A percentile compares a stretch with the other conserved stretches of the same genome.
Conservation (phyloP, 2,888 invertebrate genomes). For the Dysmachus trigonus region DNA sequence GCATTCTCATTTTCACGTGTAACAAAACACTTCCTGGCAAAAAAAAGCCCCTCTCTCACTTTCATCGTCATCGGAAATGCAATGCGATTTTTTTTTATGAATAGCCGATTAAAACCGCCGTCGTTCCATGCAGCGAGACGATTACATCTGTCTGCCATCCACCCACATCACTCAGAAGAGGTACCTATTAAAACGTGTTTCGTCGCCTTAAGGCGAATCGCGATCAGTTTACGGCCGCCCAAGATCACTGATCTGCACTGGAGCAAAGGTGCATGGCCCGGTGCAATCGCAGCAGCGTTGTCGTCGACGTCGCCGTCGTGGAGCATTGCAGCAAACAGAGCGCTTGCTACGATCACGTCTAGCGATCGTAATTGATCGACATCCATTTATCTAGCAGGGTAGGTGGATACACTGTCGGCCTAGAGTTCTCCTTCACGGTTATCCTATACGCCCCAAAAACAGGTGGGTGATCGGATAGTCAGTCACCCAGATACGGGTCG, state of each 20-base stretch:
- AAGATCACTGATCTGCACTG: constrained; percentile 14
- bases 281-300: background rate
- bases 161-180: constrained; percentile 3
- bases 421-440: background rate
- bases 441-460: background rate
- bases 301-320: too few relatives aligned
- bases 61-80: constrained; percentile 9
- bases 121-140: background rate
- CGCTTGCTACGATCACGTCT: background rate
- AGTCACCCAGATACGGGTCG: background rate
- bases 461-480: constrained; percentile 9
- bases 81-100: background rate
- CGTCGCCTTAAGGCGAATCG: background rate
- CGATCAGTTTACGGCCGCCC: background rate
- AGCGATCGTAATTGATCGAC: background rate
- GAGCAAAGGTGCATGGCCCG: background rate
- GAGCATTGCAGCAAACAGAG: background rate
- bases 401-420: background rate
- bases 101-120: background rate
- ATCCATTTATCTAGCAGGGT: background rate
- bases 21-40: constrained; percentile 22
- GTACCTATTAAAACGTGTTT: constrained; percentile 3
- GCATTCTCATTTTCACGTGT: background rate
- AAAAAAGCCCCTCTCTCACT: background rate
- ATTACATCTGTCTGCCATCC: background rate